These are phyloP conservation scores for Elaphurus davidianus DNA, from an alignment of 2,113 vertebrate species.

Conservation along the genomic window DNA sequence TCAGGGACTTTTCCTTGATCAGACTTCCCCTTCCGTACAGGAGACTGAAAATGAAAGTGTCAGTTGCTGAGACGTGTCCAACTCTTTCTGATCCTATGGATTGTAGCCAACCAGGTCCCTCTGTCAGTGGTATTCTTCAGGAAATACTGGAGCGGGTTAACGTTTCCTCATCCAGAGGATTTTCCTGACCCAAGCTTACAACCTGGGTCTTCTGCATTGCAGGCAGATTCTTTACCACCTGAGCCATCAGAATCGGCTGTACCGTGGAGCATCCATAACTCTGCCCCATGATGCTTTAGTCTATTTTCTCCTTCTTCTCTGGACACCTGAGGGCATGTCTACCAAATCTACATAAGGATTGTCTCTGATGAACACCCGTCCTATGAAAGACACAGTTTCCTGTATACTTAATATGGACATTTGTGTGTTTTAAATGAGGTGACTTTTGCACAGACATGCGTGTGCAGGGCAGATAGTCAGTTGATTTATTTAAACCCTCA, in stretches of 20 bases:
- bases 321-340: neutral
- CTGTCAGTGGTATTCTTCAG: neutral
- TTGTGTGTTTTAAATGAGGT: neutral
- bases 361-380: neutral
- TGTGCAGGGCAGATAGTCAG: neutral
- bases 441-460: neutral
- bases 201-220: neutral
- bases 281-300: neutral
- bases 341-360: neutral
- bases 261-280: neutral
- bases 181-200: neutral
- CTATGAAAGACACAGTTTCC: neutral
- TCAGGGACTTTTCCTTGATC: neutral
- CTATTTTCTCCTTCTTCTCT: neutral
- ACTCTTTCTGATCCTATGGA: fast-evolving
- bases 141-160: neutral
- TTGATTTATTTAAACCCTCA: neutral
- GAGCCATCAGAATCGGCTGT: neutral
- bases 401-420: neutral
- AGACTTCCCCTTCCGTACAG: fast-evolving
- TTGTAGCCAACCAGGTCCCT: neutral
- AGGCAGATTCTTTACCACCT: neutral
- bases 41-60: neutral
- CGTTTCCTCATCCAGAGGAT: neutral
- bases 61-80: neutral